Percentiles rank a stretch among this genome's conserved stretches.
Conservation (phyloP, 1,140 invertebrate genomes). For the Apocrypta bakeri region DNA sequence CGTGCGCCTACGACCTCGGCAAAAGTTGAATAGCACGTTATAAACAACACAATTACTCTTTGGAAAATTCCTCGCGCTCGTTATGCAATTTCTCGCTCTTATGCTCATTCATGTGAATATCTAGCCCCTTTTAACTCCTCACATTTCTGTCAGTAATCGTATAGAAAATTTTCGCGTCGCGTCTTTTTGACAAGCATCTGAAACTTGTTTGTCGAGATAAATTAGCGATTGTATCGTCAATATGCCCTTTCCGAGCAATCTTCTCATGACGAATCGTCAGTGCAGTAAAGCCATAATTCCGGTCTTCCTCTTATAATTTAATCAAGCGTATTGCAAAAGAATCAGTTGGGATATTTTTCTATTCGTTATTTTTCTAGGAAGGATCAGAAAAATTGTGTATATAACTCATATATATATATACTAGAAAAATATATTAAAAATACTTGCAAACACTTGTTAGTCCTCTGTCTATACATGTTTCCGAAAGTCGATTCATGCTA, state of each 20-base stretch:
- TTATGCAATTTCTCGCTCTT: not conserved
- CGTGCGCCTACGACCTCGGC: not conserved
- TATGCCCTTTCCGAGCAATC: not conserved
- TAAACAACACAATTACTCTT: conserved; percentile 17
- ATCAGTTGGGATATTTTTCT: too few species aligned
- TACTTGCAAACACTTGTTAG: not conserved
- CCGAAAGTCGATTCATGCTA: not conserved
- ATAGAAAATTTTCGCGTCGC: not conserved
- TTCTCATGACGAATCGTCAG: too few species aligned
- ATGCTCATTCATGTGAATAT: not conserved
- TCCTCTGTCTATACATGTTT: too few species aligned
- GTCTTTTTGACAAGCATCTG: not conserved
- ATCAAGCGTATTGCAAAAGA: not conserved
- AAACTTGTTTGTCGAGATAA: not conserved
- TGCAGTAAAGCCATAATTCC: too few species aligned
- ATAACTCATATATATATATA: too few species aligned
- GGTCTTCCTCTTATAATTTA: not conserved
- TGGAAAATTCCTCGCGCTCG: not conserved
- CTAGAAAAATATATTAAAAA: too few species aligned
- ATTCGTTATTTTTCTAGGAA: too few species aligned
- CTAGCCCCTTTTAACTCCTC: not conserved
- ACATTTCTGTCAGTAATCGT: not conserved
- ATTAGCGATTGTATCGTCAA: not conserved
- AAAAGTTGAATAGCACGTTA: conserved; percentile 4
- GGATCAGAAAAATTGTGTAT: too few species aligned